Conservation (phyloP, 2,888 invertebrate genomes). For the Lasioglossum zephyrum region DNA sequence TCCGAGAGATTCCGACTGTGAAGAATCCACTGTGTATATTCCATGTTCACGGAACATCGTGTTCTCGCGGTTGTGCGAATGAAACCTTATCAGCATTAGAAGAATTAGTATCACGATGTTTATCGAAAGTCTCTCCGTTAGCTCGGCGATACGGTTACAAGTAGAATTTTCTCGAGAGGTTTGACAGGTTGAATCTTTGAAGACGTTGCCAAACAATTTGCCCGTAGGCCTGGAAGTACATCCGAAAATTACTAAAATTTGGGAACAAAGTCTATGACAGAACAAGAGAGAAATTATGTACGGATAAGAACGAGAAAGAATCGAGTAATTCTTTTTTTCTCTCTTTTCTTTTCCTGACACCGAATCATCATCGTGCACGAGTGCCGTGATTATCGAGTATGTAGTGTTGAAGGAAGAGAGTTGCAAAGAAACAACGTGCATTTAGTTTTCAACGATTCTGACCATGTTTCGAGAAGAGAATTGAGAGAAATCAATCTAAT, state of each 20-base stretch:
- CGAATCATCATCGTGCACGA: background rate
- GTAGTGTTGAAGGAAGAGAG: background rate
- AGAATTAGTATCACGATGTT: conserved; percentile 18
- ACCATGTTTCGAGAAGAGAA: background rate
- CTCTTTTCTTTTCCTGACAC: background rate
- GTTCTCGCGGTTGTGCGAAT: conserved; percentile 1
- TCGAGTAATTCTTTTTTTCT: no score
- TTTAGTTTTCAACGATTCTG: background rate
- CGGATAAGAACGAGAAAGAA: background rate
- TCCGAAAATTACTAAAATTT: background rate
- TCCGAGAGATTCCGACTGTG: background rate
- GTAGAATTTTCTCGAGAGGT: conserved; percentile 5
- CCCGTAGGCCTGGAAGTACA: background rate
- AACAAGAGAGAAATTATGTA: background rate
- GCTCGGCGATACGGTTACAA: background rate
- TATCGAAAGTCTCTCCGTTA: background rate
- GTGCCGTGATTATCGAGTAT: background rate
- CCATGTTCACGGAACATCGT: background rate
- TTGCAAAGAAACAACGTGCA: background rate
- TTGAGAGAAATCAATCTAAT: background rate
- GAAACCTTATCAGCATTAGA: background rate
- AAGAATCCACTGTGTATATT: background rate
- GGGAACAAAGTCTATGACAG: background rate
- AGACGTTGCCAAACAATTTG: background rate
- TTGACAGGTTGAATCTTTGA: background rate